Base-by-base conservation (phyloP, 2,113 vertebrate species). In the Parotia lawesii region DNA sequence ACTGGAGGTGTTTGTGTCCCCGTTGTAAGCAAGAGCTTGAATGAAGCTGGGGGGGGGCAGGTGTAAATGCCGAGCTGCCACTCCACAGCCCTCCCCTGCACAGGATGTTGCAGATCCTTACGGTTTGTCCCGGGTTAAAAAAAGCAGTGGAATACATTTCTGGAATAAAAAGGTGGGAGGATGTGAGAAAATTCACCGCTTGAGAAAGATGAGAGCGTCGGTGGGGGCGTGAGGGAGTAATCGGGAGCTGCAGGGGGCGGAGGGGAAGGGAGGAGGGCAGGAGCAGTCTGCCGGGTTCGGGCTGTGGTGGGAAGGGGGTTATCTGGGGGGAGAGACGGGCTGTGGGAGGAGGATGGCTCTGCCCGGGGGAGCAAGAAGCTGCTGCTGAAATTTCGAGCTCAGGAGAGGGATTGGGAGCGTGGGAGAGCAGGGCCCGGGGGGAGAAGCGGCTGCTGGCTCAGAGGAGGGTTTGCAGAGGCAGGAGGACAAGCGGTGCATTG, bases 131-230 rank as follows among this genome's bases (percentile, higher is more conserved):
- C 1, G 0, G 70, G 58, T 50, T 95, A 87, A 91, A 96, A 93
- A 96, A 96, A 89, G 93, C 57, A 61, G 7, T 2, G 0, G 1
- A 24, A 56, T 22, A 6, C 35, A 72, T 94, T 95, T 85, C 44
- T 70, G 78, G 92, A 87, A 93, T 38, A 21, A 51, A 82, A 91
- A 51, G 31, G 95, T 95, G 81, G 95, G 93, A 87, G 93, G 93
- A 94, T 29, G 74, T 69, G 95, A 89, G 89, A 69, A 85, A 91
- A 89, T 74, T 84, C 48, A 37, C 48, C 6, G 74, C 6, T 40
- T 53, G 85, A 53, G 81, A 58, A 77, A 64, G 81, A 83, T 4
- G 60, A 86, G 84, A 67, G 77, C 48, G 57, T 28, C 61, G 23
- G 48, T 50, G 84, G 65, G 76, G 65, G 80, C 8, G 65, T 12